These are phyloP conservation scores for Kuschelorhynchus macadamiae DNA, from an alignment of 2,888 invertebrate genomes.

Conservation along the genomic window DNA sequence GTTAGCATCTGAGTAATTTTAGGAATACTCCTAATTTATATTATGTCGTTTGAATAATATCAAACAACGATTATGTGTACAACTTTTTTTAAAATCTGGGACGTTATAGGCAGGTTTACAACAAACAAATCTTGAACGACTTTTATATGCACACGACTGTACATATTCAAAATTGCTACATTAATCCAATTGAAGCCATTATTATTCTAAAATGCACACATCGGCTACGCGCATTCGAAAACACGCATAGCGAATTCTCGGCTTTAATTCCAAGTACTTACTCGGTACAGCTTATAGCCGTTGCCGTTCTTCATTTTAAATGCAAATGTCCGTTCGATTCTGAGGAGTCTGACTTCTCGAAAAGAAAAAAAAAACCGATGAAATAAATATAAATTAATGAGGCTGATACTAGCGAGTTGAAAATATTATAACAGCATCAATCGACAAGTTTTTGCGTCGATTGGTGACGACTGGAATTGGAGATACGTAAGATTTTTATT, in stretches of 20 bases:
- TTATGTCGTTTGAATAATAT: no score
- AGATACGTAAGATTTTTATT: constrained; percentile 7
- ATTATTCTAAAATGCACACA: no score
- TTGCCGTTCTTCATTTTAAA: constrained; percentile 18
- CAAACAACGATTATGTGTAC: no score
- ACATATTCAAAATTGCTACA: no score
- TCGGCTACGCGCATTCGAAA: constrained; percentile 1
- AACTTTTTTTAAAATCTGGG: no score
- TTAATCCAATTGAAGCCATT: no score
- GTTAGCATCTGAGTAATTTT: no score
- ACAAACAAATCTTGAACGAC: no score
- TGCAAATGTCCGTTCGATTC: constrained; percentile 31
- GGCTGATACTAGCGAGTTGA: constrained; percentile 24
- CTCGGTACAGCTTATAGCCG: constrained; percentile 7
- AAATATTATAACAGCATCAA: constrained; percentile 34
- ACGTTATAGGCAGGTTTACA: no score
- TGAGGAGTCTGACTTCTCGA: constrained; percentile 7
- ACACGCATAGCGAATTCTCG: constrained; percentile 11
- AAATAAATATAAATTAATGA: constrained; percentile 34
- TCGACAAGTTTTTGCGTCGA: constrained; percentile 23
- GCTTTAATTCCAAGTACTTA: constrained; percentile 25
- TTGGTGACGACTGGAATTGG: constrained; percentile 16
- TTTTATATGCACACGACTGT: no score
- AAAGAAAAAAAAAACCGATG: constrained; percentile 8
- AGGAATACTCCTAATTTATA: no score